Evolutionary conservation across 35 echinoderm and acorn worm species (phyloP).

Genomic region (Hemicentrotus pulcherrimus): DNA sequence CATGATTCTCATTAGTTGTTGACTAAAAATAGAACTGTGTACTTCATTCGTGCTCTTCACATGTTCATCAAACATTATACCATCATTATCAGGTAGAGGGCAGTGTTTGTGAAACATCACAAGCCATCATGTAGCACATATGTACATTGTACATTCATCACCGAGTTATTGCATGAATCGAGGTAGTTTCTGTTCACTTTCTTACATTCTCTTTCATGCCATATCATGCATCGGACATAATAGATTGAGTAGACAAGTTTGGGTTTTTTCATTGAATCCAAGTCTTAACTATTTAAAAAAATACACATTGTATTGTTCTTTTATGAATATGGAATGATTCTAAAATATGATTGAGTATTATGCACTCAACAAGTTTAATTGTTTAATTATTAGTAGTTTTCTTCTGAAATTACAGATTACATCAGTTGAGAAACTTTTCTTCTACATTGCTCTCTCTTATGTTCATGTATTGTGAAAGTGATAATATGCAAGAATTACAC

Average conservation of each 20-base stretch:
- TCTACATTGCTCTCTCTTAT: no score
- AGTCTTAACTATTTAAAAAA: background rate
- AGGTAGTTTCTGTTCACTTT: background rate
- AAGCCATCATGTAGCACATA: background rate
- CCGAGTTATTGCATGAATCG: background rate
- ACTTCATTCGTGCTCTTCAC: background rate
- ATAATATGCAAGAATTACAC: no score
- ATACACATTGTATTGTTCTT: no score
- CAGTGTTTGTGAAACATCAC: background rate
- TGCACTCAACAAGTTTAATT: no score
- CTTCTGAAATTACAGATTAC: no score
- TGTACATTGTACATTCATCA: background rate
- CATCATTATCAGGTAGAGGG: background rate
- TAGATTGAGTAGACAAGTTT: background rate
- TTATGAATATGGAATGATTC: no score
- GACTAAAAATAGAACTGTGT: background rate
- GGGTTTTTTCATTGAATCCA: background rate
- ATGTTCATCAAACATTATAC: background rate
- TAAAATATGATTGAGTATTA: no score
- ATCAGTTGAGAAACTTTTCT: no score
- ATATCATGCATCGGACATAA: background rate
- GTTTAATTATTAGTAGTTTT: no score
- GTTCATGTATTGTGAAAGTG: no score
- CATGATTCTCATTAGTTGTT: background rate
- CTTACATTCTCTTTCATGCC: background rate